Conservation (phyloP, 2,888 invertebrate species). For the Tiphia femorata region DNA sequence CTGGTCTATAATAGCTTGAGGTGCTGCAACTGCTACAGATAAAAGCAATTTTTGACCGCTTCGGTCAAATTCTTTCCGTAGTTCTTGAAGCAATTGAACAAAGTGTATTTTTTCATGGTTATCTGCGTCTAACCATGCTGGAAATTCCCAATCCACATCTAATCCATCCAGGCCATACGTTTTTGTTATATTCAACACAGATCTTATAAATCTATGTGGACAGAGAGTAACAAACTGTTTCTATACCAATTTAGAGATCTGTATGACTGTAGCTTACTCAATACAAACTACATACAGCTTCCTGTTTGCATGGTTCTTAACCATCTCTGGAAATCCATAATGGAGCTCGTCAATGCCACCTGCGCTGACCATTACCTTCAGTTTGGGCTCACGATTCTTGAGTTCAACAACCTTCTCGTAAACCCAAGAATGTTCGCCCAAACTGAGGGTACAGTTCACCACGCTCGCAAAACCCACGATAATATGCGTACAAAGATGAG, state of each 20-base stretch:
- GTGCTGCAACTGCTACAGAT: conserved; percentile 85
- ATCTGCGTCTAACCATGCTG: conserved; percentile 71
- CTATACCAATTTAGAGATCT: too few species aligned
- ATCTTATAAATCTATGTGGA: conserved; percentile 70
- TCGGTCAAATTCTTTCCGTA: conserved; percentile 76
- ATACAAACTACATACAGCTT: conserved; percentile 69
- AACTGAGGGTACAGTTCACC: conserved; percentile 73
- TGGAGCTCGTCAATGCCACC: conserved; percentile 72
- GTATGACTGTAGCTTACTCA: neutral
- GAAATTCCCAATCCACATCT: conserved; percentile 92
- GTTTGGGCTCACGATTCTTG: conserved; percentile 74
- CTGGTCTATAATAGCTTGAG: conserved; percentile 79
- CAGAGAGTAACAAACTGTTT: too few species aligned
- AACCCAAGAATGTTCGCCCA: conserved; percentile 68
- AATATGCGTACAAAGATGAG: conserved; percentile 85
- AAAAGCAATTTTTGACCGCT: conserved; percentile 73
- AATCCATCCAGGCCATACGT: conserved; percentile 77
- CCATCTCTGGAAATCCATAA: conserved; percentile 79
- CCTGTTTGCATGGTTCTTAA: conserved; percentile 77
- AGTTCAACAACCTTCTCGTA: conserved; percentile 70
- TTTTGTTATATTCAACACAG: conserved; percentile 71
- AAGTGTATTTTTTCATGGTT: conserved; percentile 79
- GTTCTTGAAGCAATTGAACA: conserved; percentile 80
- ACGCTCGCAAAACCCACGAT: conserved; percentile 82
- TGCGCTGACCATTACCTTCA: conserved; percentile 84